Evolutionary conservation across 2,113 vertebrate species (phyloP).

Genomic region (Proteles cristata): DNA sequence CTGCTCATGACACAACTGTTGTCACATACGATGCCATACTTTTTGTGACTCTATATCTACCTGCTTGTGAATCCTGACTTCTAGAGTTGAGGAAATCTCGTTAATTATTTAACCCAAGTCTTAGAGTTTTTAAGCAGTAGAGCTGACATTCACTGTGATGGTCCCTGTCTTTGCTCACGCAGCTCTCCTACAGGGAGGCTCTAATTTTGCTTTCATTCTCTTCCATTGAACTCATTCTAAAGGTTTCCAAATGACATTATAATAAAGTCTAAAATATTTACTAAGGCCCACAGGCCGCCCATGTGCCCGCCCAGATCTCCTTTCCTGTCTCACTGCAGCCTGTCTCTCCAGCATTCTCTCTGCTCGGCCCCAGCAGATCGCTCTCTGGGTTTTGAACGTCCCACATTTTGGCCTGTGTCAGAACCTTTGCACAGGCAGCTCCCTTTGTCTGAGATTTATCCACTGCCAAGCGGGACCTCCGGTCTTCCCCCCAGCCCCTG

Average conservation of each 20-base stretch:
- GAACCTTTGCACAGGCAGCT: not conserved
- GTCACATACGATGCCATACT: fast-evolving
- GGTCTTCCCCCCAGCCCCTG: not conserved
- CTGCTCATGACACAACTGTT: not conserved
- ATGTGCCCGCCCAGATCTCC: not conserved
- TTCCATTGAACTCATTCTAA: not conserved
- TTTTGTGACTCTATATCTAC: not conserved
- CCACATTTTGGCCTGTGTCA: not conserved
- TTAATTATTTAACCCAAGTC: not conserved
- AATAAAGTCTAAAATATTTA: not conserved
- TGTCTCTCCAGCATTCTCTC: not conserved
- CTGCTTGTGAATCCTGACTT: not conserved
- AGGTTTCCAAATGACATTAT: not conserved
- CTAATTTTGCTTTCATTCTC: not conserved
- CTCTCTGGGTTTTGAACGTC: not conserved
- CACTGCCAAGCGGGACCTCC: not conserved
- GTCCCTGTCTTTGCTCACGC: not conserved
- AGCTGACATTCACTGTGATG: not conserved
- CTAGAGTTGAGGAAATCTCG: not conserved
- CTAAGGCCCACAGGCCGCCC: not conserved
- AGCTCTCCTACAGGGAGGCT: not conserved
- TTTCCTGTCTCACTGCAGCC: not conserved
- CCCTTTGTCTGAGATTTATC: not conserved
- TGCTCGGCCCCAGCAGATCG: not conserved
- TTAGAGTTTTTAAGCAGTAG: not conserved